phyloP scores from a whole-genome alignment of 2,113 vertebrate genomes.

The Recurvirostra avosetta region DNA sequence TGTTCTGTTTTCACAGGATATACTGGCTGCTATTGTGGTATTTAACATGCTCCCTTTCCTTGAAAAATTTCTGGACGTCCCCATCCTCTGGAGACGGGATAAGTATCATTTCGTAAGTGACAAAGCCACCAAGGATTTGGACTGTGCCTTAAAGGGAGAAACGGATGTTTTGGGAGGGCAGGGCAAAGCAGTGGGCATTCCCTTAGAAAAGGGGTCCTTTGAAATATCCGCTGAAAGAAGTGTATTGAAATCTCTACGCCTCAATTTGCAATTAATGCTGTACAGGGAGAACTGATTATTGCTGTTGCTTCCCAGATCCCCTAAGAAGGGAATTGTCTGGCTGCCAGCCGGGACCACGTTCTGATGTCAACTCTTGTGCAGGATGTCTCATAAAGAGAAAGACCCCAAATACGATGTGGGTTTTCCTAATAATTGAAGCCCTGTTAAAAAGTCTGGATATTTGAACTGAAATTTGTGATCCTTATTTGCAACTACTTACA shows the following conservation, averaged over 20 bases:
- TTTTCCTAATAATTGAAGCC: background rate
- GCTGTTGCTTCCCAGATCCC: background rate
- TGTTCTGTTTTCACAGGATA: constrained; percentile 32
- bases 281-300: background rate
- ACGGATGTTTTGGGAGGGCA: background rate
- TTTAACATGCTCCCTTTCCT: constrained; percentile 66
- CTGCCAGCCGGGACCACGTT: background rate
- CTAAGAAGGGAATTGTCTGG: background rate
- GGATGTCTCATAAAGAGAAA: background rate
- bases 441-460: background rate
- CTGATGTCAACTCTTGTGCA: background rate
- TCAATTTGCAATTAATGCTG: background rate
- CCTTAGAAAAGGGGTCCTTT: background rate
- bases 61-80: constrained; percentile 45
- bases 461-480: background rate
- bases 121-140: background rate
- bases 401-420: background rate
- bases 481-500: background rate
- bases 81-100: constrained; percentile 55
- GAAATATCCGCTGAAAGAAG: background rate
- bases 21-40: constrained; percentile 61
- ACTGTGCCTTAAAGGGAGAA: background rate
- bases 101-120: constrained; percentile 66
- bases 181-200: background rate
- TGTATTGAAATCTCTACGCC: background rate